Base-by-base conservation (phyloP, 2,888 invertebrate species). In the Mechanitis mazaeus region DNA sequence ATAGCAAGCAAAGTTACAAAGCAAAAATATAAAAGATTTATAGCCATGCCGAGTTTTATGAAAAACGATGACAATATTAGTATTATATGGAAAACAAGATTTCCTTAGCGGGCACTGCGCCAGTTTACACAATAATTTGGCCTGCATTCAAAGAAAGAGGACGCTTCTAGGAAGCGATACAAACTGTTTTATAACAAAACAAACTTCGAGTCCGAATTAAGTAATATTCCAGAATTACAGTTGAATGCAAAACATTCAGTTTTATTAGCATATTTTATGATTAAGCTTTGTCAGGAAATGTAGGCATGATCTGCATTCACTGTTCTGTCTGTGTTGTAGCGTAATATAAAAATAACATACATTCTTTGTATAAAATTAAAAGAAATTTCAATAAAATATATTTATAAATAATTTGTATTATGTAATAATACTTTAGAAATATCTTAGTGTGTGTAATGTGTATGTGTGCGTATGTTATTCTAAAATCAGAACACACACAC, bases 91-190 rank as follows among this genome's bases (percentile, higher is more conserved):
- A 70, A 71, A 69, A 69, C 60, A 66, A 66, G 65, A 68, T 71
- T 70, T 65, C 68, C 64, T 68, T 66, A 47, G 64, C 68, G 69
- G 72, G 73, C 72, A 69, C 55, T 54, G 59, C 66, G 71, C 73
- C 70, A 72, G 69, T 70, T 67, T 67, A 71, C 68, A 71, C 69
- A 71, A 71, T 72, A 70, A 71, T 72, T 72, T 72, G 71, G 71
- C 69, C 63, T 66, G 68, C 64, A 66, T 66, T 71, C 69, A 71
- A 68, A 71, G 69, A 67, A 69, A 69, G 64, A 57, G 61, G 63
- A 59, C 59, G 56, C 56, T 63, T 63, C 56, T 54, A 54, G 56
- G 56, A 47, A 63, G 59, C 57, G 55, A 64, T 58, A 61, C 64
- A 64, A 60, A 64, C 60, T 56, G 46, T 56, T 66, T 58, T 62